Percentiles rank a stretch among this genome's conserved stretches.
Evolutionary conservation across 1,140 invertebrate species (phyloP).

Genomic region (Cylas formicarius): DNA sequence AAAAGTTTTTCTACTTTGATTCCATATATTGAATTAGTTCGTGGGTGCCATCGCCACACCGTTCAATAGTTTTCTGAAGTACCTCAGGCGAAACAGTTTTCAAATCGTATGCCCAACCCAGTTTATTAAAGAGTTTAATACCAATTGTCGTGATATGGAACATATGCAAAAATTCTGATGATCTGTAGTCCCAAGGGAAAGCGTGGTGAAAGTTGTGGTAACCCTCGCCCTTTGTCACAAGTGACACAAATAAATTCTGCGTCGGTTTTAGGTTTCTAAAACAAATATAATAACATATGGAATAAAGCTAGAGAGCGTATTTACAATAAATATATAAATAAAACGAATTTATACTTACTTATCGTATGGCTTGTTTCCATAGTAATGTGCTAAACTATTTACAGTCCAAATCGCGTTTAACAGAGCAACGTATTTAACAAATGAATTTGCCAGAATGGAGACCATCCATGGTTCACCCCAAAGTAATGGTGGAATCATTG

Average conservation of each 20-base stretch:
- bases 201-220: constrained; percentile 74
- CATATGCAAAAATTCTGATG: constrained; percentile 51
- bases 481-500: constrained; percentile 46
- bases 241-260: constrained; percentile 53
- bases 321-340: not conserved
- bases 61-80: constrained; percentile 45
- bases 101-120: constrained; percentile 58
- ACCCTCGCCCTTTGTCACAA: constrained; percentile 52
- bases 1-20: too few relatives aligned
- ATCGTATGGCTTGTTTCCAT: constrained; percentile 58
- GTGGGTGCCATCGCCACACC: constrained; percentile 57
- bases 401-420: constrained; percentile 82
- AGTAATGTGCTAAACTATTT: constrained; percentile 77
- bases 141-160: constrained; percentile 45
- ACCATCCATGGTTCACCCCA: constrained; percentile 46
- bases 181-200: constrained; percentile 66
- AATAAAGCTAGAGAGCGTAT: not conserved
- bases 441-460: constrained; percentile 40
- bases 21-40: too few relatives aligned
- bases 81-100: constrained; percentile 50
- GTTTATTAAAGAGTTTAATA: constrained; percentile 47
- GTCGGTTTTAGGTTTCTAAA: constrained; percentile 51
- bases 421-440: constrained; percentile 58
- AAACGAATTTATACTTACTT: constrained; percentile 44
- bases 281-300: constrained; percentile 17